Evolutionary conservation across 2,113 vertebrate genomes (phyloP), one percentile per base, ranked within the genome.

Genomic region (Cephalopterus ornatus): DNA sequence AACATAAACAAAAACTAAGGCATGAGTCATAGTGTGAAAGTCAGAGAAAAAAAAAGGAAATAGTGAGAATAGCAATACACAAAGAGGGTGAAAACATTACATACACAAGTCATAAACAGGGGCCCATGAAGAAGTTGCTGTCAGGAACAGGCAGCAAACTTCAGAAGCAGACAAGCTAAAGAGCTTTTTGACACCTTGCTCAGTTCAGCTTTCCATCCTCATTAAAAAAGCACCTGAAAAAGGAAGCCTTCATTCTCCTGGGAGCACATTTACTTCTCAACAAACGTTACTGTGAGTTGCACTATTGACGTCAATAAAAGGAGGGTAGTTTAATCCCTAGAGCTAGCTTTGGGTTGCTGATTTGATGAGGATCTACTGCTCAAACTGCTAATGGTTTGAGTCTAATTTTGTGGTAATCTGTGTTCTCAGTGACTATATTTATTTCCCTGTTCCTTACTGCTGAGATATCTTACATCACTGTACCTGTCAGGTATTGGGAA

Each of bases 1-100:
- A 93, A 89, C 59, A 59, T 65, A 53, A 95, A 91, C 55, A 89
- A 81, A 92, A 94, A 63, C 59, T 37, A 89, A 70, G 24, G 39
- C 58, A 41, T 46, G 58, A 94, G 44, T 72, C 88, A 83, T 0
- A 75, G n/a, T 74, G 41, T 42, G 35, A 35, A 87, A 95, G 61
- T 9, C 37, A 49, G 55, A 71, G 8, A 1, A 18, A 30, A 20
- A 42, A 35, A 41, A 37, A 41, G 26, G 6, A 8, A 28, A 39
- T 4, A 30, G 47, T 22, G 61, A 85, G 11, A 85, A 70, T 24
- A 92, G 16, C 17, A 39, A 67, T 53, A 84, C 33, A 52, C 3
- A 5, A 62, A 87, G 11, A 14, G 2, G 12, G 11, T 35, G 26
- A 79, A 85, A 44, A 77, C 75, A 71, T 46, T 14, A 52, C 8